Evolutionary conservation across 92 coral and sea anemone genomes (phyloP), one percentile per base, ranked within the genome.

Genomic region (Zoanthus sansibaricus): DNA sequence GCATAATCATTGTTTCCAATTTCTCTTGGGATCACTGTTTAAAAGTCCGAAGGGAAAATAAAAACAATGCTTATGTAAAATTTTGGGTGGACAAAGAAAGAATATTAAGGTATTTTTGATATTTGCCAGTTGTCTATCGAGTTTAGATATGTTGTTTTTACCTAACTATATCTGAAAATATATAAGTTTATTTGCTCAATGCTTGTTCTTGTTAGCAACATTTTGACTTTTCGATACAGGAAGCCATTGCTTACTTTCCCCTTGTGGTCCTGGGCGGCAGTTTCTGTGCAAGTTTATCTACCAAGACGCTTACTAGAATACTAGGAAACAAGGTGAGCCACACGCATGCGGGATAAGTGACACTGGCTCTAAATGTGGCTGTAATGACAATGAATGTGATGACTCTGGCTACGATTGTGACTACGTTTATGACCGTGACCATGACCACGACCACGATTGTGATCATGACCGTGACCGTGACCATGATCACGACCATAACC

Each of bases 221-320:
- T 37, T 37, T 37, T 37, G 42, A 37, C n/a, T 74, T 54, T 74
- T 18, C 56, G 46, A 30, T 42, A 16, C 72, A 78, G 83, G 83
- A 78, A 59, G 83, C 98, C 73, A 93, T 94, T 68, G 95, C 98
- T 8, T 94, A 94, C 76, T 91, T 94, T 49, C 98, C 98, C 70
- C 90, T 94, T 0, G 95, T 94, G 17, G 88, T 88, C 13, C 90
- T 94, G 48, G 59, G 87, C 76, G 91, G 98, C 83, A 93, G 98
- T 15, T 91, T 94, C 69, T 84, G 93, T 18, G 91, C 98, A 17
- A 94, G 98, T 76, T 32, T 89, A 48, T 89, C 93, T 17, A 92
- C 95, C 20, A 94, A 94, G 92, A 75, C 84, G 75, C 79, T 94
- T 16, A 90, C 91, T 83, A 94, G 85, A 56, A 72, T 91, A 10